Percentiles rank a stretch among this genome's conserved stretches.
Conservation (phyloP, 37 sponge, comb jelly and placozoan genomes). For the Axinella damicornis region DNA sequence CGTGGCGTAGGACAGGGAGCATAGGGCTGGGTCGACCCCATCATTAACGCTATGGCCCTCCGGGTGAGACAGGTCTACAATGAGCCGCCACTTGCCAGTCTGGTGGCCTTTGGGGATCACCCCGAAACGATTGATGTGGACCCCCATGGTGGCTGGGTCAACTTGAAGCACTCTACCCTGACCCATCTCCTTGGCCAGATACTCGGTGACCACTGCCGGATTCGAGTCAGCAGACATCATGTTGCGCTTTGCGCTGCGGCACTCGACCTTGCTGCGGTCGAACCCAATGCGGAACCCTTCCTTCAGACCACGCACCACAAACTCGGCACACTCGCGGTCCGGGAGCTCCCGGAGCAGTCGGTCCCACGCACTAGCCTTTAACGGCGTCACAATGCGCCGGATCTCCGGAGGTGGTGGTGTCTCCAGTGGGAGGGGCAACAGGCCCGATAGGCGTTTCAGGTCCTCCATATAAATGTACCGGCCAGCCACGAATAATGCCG, state of each 20-base stretch:
- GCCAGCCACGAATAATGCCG: too few relatives aligned
- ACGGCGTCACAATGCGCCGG: not conserved
- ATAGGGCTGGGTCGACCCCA: too few relatives aligned
- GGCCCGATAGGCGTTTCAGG: too few relatives aligned
- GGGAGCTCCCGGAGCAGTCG: not conserved
- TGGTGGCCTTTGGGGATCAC: too few relatives aligned
- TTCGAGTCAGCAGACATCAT: constrained; percentile 5
- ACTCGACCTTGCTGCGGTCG: not conserved
- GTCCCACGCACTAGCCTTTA: not conserved
- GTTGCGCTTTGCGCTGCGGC: not conserved
- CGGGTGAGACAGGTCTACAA: too few relatives aligned
- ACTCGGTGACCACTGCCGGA: not conserved
- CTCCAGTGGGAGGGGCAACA: too few relatives aligned
- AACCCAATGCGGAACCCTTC: constrained; percentile 34
- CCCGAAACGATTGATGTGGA: constrained; percentile 43
- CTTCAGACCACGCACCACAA: not conserved
- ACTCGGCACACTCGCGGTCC: constrained; percentile 10
- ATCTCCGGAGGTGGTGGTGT: not conserved
- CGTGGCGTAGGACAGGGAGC: too few relatives aligned
- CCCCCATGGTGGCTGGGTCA: not conserved
- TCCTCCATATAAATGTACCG: too few relatives aligned
- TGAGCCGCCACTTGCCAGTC: too few relatives aligned
- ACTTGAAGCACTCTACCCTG: constrained; percentile 18
- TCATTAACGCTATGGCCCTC: too few relatives aligned
- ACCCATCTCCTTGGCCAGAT: constrained; percentile 1